Conservation (phyloP, 1,140 invertebrate genomes). For the Rhopalosiphum padi region DNA sequence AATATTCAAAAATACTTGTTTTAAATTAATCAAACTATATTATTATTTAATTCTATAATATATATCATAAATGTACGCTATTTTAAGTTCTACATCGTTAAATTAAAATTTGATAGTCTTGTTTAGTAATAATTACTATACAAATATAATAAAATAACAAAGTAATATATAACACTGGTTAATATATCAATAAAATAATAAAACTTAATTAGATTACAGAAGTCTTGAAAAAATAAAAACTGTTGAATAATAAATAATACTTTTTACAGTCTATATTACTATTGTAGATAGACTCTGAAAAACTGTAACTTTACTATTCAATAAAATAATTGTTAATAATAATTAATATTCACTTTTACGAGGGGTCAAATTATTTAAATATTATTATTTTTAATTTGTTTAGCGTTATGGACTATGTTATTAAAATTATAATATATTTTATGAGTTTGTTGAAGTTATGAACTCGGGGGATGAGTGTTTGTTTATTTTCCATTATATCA, state of each 20-base stretch:
- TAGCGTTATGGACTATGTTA: neutral
- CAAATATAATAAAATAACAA: neutral
- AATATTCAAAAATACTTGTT: too few relatives aligned
- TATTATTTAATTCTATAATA: too few relatives aligned
- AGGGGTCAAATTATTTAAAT: neutral
- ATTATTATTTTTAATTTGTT: constrained; percentile 3
- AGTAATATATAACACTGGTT: neutral
- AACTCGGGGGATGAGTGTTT: neutral
- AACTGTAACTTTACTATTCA: neutral
- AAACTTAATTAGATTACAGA: neutral
- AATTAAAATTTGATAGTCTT: neutral
- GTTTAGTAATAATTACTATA: neutral
- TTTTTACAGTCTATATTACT: neutral
- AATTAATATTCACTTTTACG: neutral
- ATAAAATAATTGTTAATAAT: neutral
- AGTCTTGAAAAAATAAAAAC: neutral
- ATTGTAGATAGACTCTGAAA: neutral
- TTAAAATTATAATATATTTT: neutral
- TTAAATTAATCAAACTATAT: too few relatives aligned
- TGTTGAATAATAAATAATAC: neutral
- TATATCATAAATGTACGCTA: too few relatives aligned
- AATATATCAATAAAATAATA: neutral
- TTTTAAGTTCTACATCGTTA: neutral
- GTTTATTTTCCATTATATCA: neutral
- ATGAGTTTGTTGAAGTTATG: neutral